Evolutionary conservation across 2,888 invertebrate genomes (phyloP), one percentile per base, ranked within the genome.

Genomic region (Ernsta delagoae): DNA sequence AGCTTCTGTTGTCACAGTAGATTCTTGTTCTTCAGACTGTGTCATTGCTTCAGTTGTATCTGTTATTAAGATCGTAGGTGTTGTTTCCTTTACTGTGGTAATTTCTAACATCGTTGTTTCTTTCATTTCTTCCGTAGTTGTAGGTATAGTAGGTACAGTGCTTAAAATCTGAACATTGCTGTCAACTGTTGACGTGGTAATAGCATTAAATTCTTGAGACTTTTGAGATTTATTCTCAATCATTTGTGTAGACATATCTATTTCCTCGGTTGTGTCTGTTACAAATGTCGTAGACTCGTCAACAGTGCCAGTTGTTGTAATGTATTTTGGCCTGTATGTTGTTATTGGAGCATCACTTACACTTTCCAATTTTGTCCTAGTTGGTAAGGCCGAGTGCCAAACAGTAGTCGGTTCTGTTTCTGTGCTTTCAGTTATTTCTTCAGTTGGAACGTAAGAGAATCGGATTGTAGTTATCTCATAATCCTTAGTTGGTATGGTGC

Each of bases 311-410:
- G 83, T 85, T 16, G 88, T 85, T 5, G 90, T 85, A 31, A 80
- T 73, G 75, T 86, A 91, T 73, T 78, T 82, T 65, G 93, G 92
- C 73, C 92, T 83, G 39, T 93, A 92, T 11, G 93, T 93, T n/a
- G 93, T 93, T 24, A 92, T 79, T 48, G 85, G 83, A 31, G 71
- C 79, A 59, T 90, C 85, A 70, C 84, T 75, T 41, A 82, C 74
- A 6, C 84, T 84, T 41, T 86, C 84, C 1, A 78, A 72, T 74
- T 78, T 83, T n/a, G 87, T 85, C 71, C 84, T 83, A 3, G 88
- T 87, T 24, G 90, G 87, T 68, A 80, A 80, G 3, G 81, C 82
- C 31, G 86, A 83, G 77, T 87, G 87, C 91, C 90, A 89, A 34
- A 78, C 76, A 12, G 85, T 84, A 1, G 82, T 81, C 8, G 75